phyloP scores from a whole-genome alignment of 35 echinoderm and acorn worm genomes.

The Anneissia japonica region DNA sequence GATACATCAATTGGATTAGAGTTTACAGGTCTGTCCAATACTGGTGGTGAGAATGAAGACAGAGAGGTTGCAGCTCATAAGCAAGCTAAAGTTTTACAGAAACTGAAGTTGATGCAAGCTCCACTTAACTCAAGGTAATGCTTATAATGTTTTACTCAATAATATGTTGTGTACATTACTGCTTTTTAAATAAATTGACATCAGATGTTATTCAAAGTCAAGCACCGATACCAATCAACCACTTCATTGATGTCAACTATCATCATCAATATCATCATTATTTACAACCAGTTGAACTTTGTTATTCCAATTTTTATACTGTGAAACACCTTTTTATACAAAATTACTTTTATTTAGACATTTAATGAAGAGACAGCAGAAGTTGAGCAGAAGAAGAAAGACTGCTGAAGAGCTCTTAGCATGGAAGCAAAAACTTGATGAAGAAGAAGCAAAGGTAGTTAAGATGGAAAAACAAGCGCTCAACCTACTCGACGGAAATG shows the following conservation, averaged over 20 bases:
- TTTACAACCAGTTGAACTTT: too few species aligned
- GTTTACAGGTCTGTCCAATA: not conserved
- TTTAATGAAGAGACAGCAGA: conserved; percentile 63
- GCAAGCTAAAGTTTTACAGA: conserved; percentile 84
- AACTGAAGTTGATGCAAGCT: conserved; percentile 68
- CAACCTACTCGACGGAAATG: conserved; percentile 30
- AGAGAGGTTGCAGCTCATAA: conserved; percentile 63
- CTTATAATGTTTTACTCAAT: too few species aligned
- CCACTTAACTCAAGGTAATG: conserved; percentile 69
- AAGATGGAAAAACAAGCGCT: conserved; percentile 69
- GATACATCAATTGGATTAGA: conserved; percentile 24
- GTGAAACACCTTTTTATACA: too few species aligned
- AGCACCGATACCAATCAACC: too few species aligned
- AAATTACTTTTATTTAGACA: conserved; percentile 11
- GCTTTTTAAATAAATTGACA: too few species aligned
- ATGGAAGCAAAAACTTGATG: conserved; percentile 89
- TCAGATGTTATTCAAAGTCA: too few species aligned
- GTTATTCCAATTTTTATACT: too few species aligned
- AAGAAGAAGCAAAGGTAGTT: conserved; percentile 71
- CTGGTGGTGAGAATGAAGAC: not conserved
- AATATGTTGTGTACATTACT: too few species aligned
- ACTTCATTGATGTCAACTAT: too few species aligned
- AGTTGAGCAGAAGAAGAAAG: conserved; percentile 56
- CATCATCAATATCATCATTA: too few species aligned
- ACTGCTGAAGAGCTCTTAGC: conserved; percentile 82